Evolutionary conservation across 2,888 invertebrate species (phyloP), one percentile per base, ranked within the genome.

Genomic region (Nowickia ferox): DNA sequence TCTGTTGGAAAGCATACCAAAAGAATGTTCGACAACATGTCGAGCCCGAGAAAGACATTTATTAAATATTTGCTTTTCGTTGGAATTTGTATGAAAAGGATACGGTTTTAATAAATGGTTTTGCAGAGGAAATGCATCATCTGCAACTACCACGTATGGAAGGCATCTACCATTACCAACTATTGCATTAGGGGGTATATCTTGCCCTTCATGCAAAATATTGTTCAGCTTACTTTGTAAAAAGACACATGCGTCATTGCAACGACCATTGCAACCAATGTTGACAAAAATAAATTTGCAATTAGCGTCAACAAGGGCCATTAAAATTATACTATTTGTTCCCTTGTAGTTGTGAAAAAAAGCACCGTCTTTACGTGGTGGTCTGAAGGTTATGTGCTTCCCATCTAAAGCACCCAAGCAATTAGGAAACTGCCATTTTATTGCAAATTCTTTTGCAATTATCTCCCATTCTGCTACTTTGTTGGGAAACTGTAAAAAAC

Each of bases 81-180:
- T 40, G 11, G 57, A 55, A 38, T 59, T 74, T 53, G 57, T 59
- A 15, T 59, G 57, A 6, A 8, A 59, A n/a, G 57, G 57, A 59
- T 59, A 15, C 15, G 57, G 57, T 59, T 38, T 59, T 15, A 38
- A 22, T 59, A 59, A 30, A 15, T 59, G 57, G 2, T 9, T 57
- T 57, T 57, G 55, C 3, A 57, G 22, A 22, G 55, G 55, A 57
- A 57, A 57, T 57, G 57, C 38, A 59, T 59, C 57, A 38, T 59
- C 57, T 38, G 38, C 57, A 71, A 83, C 65, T 15, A 83, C 71
- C 8, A 71, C 77, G 44, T 71, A 71, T 17, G 77, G 83, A 2
- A 72, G 77, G 15, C 57, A 61, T 13, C 71, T 51, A 44, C 46
- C 69, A 68, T 83, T 74, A 9, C 81, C 76, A 55, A 83, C 69